Evolutionary conservation across 2,888 invertebrate genomes (phyloP).

Genomic region (Drosophila borborema): DNA sequence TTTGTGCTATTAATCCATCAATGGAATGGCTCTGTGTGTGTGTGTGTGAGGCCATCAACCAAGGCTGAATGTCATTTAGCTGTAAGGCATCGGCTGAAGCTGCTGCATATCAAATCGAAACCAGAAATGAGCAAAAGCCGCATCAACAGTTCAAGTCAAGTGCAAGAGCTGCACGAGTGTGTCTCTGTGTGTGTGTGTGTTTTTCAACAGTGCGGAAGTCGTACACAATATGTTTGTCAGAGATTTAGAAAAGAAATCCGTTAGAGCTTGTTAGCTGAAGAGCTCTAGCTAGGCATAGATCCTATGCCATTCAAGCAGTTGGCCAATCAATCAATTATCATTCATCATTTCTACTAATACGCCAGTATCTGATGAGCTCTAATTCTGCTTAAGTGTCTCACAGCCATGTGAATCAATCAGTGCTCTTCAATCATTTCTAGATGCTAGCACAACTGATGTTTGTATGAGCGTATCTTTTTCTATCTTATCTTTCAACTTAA

Average conservation of each 20-base stretch:
- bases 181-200: slow-evolving; percentile 1
- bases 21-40: slow-evolving; percentile 29
- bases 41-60: slow-evolving; percentile 39
- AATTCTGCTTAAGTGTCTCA: too few relatives aligned
- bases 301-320: neutral
- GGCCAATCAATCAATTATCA: neutral
- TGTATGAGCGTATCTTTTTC: neutral
- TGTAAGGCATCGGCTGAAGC: neutral
- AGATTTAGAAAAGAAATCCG: slow-evolving; percentile 8
- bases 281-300: neutral
- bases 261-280: neutral
- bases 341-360: neutral
- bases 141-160: slow-evolving; percentile 16
- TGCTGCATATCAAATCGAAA: slow-evolving; percentile 44
- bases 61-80: slow-evolving; percentile 50
- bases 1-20: slow-evolving; percentile 59
- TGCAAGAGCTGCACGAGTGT: slow-evolving; percentile 4
- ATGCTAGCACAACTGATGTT: too few relatives aligned
- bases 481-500: neutral
- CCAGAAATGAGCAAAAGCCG: slow-evolving; percentile 31
- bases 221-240: slow-evolving; percentile 7
- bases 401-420: neutral
- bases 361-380: neutral
- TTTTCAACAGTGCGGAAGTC: neutral
- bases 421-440: neutral